These are phyloP conservation scores for Chaetogeoica ovagalla DNA, from an alignment of 2,888 invertebrate species.

Conservation along the genomic window DNA sequence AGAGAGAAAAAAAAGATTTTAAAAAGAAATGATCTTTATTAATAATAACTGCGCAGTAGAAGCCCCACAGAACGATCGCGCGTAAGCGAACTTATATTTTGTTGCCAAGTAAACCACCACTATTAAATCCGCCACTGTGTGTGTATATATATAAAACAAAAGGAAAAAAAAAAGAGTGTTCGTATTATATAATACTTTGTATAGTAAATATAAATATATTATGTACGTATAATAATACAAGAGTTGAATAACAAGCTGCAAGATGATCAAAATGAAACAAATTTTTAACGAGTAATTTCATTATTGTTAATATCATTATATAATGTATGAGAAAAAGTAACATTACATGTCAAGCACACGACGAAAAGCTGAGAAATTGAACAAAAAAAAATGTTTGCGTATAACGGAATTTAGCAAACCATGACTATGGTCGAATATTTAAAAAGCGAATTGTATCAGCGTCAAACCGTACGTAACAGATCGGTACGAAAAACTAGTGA, in stretches of 20 bases:
- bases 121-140: too few relatives aligned
- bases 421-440: conserved; percentile 42
- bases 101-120: too few relatives aligned
- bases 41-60: too few relatives aligned
- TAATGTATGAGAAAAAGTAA: conserved; percentile 24
- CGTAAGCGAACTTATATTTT: too few relatives aligned
- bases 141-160: not conserved
- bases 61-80: too few relatives aligned
- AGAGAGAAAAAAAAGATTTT: too few relatives aligned
- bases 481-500: too few relatives aligned
- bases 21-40: too few relatives aligned
- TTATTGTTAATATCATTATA: too few relatives aligned
- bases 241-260: conserved; percentile 44
- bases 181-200: too few relatives aligned
- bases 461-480: not conserved
- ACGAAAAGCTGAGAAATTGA: conserved; percentile 44
- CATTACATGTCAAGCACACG: conserved; percentile 53
- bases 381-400: conserved; percentile 41
- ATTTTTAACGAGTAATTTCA: conserved; percentile 1
- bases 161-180: not conserved
- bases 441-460: conserved; percentile 21
- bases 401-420: conserved; percentile 49
- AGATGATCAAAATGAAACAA: conserved; percentile 15
- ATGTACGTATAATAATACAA: conserved; percentile 4
- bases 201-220: conserved; percentile 15